Evolutionary conservation across 2,113 vertebrate genomes (phyloP).

Genomic region (Tetrao urogallus): DNA sequence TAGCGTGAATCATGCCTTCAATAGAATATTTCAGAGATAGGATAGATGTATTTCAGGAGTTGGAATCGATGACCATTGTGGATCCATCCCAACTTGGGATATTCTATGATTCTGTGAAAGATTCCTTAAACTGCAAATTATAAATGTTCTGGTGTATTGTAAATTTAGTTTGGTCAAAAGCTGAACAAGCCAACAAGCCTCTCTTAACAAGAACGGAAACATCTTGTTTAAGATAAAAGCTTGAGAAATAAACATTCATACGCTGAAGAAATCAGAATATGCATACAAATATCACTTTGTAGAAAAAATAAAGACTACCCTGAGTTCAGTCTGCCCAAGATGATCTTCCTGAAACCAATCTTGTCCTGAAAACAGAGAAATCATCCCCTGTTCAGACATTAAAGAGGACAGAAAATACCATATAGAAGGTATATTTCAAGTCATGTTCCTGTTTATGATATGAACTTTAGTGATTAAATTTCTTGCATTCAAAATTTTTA

Average conservation of each 20-base stretch:
- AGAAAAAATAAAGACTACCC: background rate
- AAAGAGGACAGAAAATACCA: background rate
- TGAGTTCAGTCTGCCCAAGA: background rate
- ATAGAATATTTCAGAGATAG: background rate
- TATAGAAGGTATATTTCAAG: background rate
- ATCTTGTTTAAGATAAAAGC: background rate
- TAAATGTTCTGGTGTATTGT: background rate
- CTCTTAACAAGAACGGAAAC: background rate
- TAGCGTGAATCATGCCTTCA: fast-evolving
- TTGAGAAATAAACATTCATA: background rate
- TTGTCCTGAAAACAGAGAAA: background rate
- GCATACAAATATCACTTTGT: background rate
- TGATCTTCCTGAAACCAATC: background rate
- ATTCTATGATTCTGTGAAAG: background rate
- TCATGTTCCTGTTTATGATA: background rate
- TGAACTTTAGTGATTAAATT: background rate
- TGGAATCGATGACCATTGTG: too few relatives aligned
- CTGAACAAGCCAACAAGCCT: background rate
- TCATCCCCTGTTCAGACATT: background rate
- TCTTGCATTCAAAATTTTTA: background rate
- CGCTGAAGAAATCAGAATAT: background rate
- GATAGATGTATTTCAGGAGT: too few relatives aligned
- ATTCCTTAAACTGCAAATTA: background rate
- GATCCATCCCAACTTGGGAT: too few relatives aligned
- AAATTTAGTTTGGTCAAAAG: background rate